phyloP scores from a whole-genome alignment of 2,888 invertebrate species.

The Tipula lateralis region DNA sequence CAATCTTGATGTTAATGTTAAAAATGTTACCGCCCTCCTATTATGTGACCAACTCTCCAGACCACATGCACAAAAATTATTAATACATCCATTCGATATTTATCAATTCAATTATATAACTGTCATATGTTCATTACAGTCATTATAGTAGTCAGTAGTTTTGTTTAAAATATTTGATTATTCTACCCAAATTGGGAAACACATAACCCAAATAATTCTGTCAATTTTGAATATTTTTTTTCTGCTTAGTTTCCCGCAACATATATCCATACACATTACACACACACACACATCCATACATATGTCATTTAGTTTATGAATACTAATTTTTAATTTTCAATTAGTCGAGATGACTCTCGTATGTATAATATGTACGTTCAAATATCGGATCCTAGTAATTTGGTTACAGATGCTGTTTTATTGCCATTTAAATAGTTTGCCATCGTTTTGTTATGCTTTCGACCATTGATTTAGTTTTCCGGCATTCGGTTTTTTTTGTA shows the following conservation, averaged over 20 bases:
- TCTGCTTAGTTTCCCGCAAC: background rate
- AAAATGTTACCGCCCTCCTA: background rate
- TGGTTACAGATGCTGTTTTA: background rate
- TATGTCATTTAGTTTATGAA: background rate
- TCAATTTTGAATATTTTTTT: background rate
- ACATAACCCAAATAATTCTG: background rate
- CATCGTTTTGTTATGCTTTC: background rate
- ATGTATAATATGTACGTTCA: background rate
- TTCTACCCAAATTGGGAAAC: background rate
- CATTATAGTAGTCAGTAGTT: background rate
- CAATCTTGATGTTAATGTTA: no score
- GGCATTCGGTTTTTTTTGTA: background rate
- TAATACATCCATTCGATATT: background rate
- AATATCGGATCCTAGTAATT: background rate
- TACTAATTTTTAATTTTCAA: slow-evolving; percentile 12
- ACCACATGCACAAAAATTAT: background rate
- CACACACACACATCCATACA: no score
- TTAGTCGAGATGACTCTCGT: background rate
- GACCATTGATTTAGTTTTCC: slow-evolving; percentile 13
- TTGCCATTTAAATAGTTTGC: background rate
- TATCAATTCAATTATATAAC: background rate
- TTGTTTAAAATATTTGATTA: background rate
- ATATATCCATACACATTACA: background rate
- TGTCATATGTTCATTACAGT: background rate
- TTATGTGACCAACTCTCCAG: no score